phyloP scores from a whole-genome alignment of 64 coral and sea anemone genomes.

The Astreopora myriophthalma region DNA sequence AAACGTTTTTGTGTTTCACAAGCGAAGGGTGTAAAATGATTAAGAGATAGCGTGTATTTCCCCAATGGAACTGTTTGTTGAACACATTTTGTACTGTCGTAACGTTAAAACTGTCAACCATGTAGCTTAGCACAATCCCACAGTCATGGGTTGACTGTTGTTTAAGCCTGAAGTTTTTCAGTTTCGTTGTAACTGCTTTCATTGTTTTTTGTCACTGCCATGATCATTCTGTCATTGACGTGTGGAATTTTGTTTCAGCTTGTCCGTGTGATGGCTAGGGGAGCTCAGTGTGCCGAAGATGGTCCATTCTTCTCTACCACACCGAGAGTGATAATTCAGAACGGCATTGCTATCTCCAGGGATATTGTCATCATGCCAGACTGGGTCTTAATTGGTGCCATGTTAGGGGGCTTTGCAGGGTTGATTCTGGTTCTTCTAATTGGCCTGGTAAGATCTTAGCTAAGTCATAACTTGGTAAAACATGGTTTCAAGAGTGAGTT shows the following conservation, averaged over 20 bases:
- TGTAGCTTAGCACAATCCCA: no score
- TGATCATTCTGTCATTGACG: no score
- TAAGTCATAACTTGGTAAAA: not conserved
- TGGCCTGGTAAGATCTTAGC: constrained; percentile 66
- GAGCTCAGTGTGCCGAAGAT: constrained; percentile 93
- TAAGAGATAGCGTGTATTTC: no score
- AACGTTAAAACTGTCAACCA: no score
- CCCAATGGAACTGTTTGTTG: no score
- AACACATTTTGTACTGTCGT: no score
- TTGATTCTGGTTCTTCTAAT: constrained; percentile 84
- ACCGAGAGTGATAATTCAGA: constrained; percentile 92
- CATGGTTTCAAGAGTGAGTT: not conserved
- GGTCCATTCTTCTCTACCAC: constrained; percentile 97
- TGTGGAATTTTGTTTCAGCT: constrained; percentile 69
- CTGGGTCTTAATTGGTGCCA: constrained; percentile 94
- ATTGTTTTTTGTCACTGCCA: no score
- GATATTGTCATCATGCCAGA: constrained; percentile 96
- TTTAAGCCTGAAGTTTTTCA: no score
- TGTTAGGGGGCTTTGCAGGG: constrained; percentile 81
- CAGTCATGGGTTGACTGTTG: no score
- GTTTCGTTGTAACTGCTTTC: no score
- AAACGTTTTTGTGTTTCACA: no score
- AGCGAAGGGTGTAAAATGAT: no score
- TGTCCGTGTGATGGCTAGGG: constrained; percentile 96
- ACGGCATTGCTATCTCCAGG: constrained; percentile 89